Evolutionary conservation across 2,797 vertebrate species (phyloP), one percentile per base, ranked within the genome.

Genomic region (Carapus acus): DNA sequence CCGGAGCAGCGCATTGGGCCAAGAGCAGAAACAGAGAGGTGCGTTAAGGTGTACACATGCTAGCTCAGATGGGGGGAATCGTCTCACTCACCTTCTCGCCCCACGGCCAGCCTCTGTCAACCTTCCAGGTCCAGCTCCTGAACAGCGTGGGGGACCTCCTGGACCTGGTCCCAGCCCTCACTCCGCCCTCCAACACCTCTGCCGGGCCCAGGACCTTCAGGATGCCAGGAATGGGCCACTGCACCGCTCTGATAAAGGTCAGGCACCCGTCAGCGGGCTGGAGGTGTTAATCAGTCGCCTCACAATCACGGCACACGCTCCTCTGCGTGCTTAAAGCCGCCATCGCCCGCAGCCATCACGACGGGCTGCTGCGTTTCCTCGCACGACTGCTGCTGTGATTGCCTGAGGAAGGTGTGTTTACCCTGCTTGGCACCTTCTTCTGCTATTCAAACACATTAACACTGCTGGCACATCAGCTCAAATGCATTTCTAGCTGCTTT

Each of bases 231-330:
- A 92, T 92, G 90, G 91, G 92, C 67, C 92, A 93, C 76, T 95
- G 93, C 76, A 94, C 92, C 21, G 92, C 90, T 46, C 90, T 96
- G n/a, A 92, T 95, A 77, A 96, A 95, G 91, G 93, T 94, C 48
- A 88, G 86, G 49, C 54, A 20, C 47, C 73, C 48, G 57, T 56
- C 24, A 57, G 68, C 73, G 72, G 77, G 68, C 58, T 66, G 24
- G 37, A n/a, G 44, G 49, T 67, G 61, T 50, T 46, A 72, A 14
- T 42, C 13, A 60, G 49, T n/a, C n/a, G n/a, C n/a, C n/a, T n/a
- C n/a, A n/a, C n/a, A n/a, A n/a, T n/a, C 62, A 17, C 38, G 69
- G 54, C 43, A 46, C 46, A 66, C 54, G 67, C 53, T 55, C 60
- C 27, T 48, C 15, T 11, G 8, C 8, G 20, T 51, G 37, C 15